Evolutionary conservation across 2,113 vertebrate genomes (phyloP), one percentile per base, ranked within the genome.

Genomic region (Datnioides undecimradiatus): DNA sequence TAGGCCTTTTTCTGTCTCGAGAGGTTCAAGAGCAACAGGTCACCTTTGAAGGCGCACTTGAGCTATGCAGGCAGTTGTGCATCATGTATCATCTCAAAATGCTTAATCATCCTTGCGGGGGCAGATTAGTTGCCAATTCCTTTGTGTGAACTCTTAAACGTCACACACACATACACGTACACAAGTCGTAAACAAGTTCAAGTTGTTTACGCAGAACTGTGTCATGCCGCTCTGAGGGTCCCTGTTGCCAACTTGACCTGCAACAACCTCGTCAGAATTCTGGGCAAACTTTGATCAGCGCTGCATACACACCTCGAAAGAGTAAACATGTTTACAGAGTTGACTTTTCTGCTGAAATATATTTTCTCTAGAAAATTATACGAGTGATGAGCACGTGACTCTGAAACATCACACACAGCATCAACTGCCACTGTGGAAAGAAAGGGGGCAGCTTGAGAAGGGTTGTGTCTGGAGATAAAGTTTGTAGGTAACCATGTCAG

Each of bases 281-380:
- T 17, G 48, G 36, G 60, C 60, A 33, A 76, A 80, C 60, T 63
- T 72, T 66, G 41, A 87, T 83, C 58, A 27, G 23, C 8, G 54
- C 40, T 31, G 49, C 40, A 27, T 17, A 68, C 48, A 31, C 65
- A 79, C 64, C 66, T 80, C 67, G 8, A 82, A 77, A 84, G 63
- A 57, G 82, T 87, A 87, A 88, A 90, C 80, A 88, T 79, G 79
- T 89, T 90, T 85, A 89, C 81, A 73, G 59, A 65, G 38, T 75
- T 40, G 14, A n/a, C 66, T 79, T 72, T 41, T 12, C 43, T 68
- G 12, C 52, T 72, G 25, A 63, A 65, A 69, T 66, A 8, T 67
- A 27, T 46, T 58, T 75, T 67, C 41, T 57, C 12, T 10, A 4
- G 19, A 52, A 73, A 72, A 68, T 54, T 13, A 25, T 29, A 71